A percentile compares a stretch with the other conserved stretches of the same genome.
Conservation (phyloP, 2,113 vertebrate species). For the Thinocorus orbignyianus region DNA sequence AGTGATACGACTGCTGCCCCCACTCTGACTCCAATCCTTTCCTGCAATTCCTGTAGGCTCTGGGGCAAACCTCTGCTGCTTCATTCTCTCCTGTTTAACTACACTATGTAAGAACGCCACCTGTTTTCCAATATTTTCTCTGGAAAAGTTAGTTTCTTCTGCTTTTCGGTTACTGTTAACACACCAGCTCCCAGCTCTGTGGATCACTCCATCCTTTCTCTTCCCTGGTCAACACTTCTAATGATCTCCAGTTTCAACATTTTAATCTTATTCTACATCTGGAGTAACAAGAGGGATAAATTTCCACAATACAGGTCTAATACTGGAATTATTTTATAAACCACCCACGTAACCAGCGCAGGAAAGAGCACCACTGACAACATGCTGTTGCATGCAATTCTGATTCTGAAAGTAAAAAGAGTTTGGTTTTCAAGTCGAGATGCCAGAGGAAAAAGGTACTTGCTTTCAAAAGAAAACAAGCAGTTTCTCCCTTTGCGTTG, state of each 20-base stretch:
- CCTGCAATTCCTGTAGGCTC: background rate
- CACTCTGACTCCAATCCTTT: background rate
- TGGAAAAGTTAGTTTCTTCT: background rate
- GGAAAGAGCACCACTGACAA: background rate
- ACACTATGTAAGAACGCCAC: background rate
- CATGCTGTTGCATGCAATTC: background rate
- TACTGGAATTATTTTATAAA: background rate
- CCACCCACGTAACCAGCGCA: background rate
- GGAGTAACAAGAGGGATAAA: background rate
- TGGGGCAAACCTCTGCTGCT: background rate
- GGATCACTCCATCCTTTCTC: background rate
- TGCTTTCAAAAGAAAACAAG: background rate
- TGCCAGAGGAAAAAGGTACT: background rate
- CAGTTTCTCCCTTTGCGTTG: background rate
- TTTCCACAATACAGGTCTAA: background rate
- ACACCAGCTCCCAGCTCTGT: background rate
- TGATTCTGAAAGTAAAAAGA: background rate
- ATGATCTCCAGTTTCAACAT: background rate
- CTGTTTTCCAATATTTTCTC: background rate
- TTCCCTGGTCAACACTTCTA: background rate
- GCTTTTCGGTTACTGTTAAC: background rate
- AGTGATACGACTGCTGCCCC: rapidly evolving
- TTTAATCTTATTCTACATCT: background rate
- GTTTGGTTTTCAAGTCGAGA: background rate
- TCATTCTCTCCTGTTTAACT: background rate